Evolutionary conservation across 2,797 vertebrate genomes (phyloP).

Genomic region (Toxotes lorentzi): DNA sequence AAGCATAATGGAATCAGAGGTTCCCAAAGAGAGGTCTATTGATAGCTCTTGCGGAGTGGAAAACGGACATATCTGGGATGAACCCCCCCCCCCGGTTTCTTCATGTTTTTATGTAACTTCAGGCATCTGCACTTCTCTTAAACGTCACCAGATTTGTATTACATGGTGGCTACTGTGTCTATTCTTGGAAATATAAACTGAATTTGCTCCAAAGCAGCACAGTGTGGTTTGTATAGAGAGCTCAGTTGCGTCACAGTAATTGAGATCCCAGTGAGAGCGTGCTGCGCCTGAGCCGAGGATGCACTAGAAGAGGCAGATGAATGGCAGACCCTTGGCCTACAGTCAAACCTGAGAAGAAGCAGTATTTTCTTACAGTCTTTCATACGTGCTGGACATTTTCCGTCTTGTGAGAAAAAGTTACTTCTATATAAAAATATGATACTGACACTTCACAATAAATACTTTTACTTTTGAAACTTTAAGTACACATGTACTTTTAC

Average conservation of each 20-base stretch:
- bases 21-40: conserved; percentile 74
- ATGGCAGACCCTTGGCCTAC: conserved; percentile 26
- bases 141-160: conserved; percentile 53
- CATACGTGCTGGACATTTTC: conserved; percentile 47
- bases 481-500: no score
- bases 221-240: conserved; percentile 66
- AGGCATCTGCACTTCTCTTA: conserved; percentile 35
- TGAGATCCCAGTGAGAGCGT: conserved; percentile 30
- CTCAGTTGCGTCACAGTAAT: conserved; percentile 54
- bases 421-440: no score
- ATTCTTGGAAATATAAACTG: conserved; percentile 72
- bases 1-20: conserved; percentile 50
- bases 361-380: conserved; percentile 41
- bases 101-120: conserved; percentile 43
- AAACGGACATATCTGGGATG: conserved; percentile 67
- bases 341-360: conserved; percentile 48
- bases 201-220: conserved; percentile 49
- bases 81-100: conserved; percentile 47
- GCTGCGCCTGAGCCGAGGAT: conserved; percentile 35
- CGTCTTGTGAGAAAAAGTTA: conserved; percentile 37
- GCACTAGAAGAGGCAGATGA: conserved; percentile 37
- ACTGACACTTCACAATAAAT: no score
- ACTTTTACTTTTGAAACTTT: no score
- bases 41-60: conserved; percentile 58
- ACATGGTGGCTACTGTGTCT: conserved; percentile 47